A percentile compares a stretch with the other conserved stretches of the same genome.
Conservation (phyloP, 2,113 vertebrate genomes). For the Merops nubicus region DNA sequence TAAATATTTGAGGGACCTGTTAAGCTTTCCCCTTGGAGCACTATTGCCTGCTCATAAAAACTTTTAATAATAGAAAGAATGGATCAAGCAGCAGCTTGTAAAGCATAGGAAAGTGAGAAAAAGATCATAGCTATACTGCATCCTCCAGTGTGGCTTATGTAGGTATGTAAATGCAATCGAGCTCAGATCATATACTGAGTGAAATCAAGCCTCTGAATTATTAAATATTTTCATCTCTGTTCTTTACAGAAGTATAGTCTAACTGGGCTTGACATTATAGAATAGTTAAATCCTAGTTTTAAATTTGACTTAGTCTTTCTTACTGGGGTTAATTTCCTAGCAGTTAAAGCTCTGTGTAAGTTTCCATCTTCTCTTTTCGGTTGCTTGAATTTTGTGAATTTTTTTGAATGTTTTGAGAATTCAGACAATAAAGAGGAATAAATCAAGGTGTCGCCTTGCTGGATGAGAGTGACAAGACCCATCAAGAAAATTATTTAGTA, state of each 20-base stretch:
- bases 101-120: not conserved
- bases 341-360: not conserved
- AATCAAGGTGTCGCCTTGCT: not conserved
- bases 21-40: not conserved
- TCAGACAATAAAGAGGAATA: not conserved
- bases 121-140: not conserved
- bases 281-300: not conserved
- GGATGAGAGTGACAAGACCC: not conserved
- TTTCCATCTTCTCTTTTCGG: not conserved
- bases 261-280: not conserved
- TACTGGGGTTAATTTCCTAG: not conserved
- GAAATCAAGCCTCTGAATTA: not conserved
- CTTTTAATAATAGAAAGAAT: not conserved
- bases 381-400: not conserved
- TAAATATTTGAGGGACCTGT: not conserved
- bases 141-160: not conserved
- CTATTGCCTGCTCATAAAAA: not conserved
- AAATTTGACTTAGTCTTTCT: not conserved
- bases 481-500: not conserved
- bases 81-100: not conserved
- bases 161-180: not conserved
- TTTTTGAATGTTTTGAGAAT: not conserved
- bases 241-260: not conserved
- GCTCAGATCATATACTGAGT: accelerated
- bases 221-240: not conserved